Conservation (phyloP, 1,140 invertebrate species). For the Tyrophagus putrescentiae region DNA sequence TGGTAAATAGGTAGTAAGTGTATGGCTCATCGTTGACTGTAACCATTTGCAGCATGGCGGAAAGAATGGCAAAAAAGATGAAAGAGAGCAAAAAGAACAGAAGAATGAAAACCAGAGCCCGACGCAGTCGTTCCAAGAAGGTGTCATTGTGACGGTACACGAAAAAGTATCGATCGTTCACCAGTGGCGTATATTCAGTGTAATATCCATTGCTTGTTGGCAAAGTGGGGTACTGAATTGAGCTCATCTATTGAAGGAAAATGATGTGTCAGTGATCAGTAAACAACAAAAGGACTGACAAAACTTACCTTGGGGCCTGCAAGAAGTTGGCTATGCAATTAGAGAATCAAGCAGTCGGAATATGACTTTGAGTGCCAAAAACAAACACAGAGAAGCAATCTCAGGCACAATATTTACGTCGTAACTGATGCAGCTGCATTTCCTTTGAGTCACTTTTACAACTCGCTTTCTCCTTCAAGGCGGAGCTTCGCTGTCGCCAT, state of each 20-base stretch:
- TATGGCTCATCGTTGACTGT: background rate
- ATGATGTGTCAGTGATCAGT: too few species aligned
- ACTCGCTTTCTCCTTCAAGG: too few species aligned
- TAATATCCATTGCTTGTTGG: background rate
- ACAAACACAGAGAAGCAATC: too few species aligned
- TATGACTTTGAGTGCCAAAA: too few species aligned
- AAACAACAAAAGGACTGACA: too few species aligned
- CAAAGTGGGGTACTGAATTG: background rate
- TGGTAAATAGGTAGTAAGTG: slow-evolving; percentile 9
- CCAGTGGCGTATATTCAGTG: background rate
- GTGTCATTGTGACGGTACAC: slow-evolving; percentile 1
- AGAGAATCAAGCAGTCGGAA: too few species aligned
- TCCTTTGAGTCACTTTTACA: too few species aligned
- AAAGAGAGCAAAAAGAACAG: background rate
- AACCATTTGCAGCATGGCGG: background rate
- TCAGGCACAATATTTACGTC: too few species aligned
- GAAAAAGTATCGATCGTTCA: background rate
- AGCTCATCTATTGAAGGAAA: slow-evolving; percentile 11
- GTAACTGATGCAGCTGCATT: too few species aligned
- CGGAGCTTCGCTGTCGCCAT: too few species aligned
- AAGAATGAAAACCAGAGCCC: background rate
- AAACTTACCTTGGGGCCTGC: too few species aligned
- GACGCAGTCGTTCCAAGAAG: background rate
- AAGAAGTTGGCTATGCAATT: too few species aligned
- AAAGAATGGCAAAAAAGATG: background rate